Evolutionary conservation across 2,797 vertebrate genomes (phyloP).

Genomic region (Cyclura pinguis): DNA sequence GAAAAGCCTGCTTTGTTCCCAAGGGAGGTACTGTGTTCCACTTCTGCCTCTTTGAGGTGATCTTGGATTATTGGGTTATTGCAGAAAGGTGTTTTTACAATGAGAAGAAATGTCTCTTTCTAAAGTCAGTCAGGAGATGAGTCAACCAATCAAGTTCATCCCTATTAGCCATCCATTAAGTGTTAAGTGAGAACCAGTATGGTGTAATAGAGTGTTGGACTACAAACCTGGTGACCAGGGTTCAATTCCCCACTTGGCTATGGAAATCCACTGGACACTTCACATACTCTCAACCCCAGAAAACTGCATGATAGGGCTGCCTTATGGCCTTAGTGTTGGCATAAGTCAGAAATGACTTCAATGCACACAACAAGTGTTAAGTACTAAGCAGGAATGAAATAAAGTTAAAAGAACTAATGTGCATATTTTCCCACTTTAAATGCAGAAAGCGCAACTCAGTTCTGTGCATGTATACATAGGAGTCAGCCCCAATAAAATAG

Average conservation of each 20-base stretch:
- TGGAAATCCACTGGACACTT: too few relatives aligned
- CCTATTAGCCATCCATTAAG: neutral
- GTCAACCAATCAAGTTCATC: neutral
- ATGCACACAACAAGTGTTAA: neutral
- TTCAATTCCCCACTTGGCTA: too few relatives aligned
- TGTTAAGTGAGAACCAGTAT: too few relatives aligned
- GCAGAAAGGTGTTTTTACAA: neutral
- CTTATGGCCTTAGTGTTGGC: too few relatives aligned
- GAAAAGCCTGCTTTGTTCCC: neutral
- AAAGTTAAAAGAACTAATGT: neutral
- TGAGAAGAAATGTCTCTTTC: neutral
- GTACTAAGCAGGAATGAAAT: neutral
- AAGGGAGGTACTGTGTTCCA: neutral
- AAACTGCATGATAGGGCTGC: too few relatives aligned
- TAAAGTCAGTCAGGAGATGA: neutral
- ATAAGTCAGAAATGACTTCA: too few relatives aligned
- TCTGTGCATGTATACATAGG: too few relatives aligned
- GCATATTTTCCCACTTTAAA: neutral
- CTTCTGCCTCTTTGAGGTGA: neutral
- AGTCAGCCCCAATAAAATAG: too few relatives aligned
- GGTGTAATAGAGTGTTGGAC: too few relatives aligned
- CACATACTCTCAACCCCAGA: too few relatives aligned
- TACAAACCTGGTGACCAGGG: too few relatives aligned
- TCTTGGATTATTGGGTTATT: neutral
- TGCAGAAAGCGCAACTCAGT: neutral